Evolutionary conservation across 2,113 vertebrate genomes (phyloP).

Genomic region (Cyprinodon brontotheroides): DNA sequence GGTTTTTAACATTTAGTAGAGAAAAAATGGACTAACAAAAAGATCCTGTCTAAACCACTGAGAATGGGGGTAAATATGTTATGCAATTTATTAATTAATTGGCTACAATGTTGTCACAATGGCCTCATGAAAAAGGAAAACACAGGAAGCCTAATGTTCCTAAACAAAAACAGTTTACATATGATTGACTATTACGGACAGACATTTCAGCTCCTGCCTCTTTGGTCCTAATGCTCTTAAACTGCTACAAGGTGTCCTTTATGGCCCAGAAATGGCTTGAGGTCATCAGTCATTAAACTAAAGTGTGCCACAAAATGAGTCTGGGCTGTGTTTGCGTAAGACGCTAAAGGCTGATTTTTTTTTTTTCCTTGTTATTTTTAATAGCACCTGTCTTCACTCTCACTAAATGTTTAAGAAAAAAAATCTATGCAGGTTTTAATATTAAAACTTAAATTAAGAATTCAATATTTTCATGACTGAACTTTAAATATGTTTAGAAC

Average conservation of each 20-base stretch:
- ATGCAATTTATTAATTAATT: background rate
- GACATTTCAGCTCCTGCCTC: constrained; percentile 39
- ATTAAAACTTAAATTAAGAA: background rate
- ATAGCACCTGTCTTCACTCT: constrained; percentile 42
- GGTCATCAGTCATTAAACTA: constrained; percentile 73
- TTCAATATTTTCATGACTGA: too few species aligned
- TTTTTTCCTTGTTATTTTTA: constrained; percentile 51
- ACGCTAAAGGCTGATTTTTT: constrained; percentile 49
- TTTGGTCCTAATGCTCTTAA: constrained; percentile 55
- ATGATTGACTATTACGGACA: constrained; percentile 29
- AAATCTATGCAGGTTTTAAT: constrained; percentile 24
- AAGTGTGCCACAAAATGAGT: constrained; percentile 62
- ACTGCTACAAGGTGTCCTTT: constrained; percentile 59
- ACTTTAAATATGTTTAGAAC: too few species aligned
- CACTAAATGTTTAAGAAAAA: constrained; percentile 43
- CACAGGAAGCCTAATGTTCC: background rate
- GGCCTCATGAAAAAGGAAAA: background rate
- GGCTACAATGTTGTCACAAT: background rate
- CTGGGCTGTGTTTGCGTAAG: constrained; percentile 33
- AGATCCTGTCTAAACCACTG: background rate
- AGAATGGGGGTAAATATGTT: background rate
- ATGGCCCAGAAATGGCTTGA: constrained; percentile 70
- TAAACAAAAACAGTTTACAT: background rate
- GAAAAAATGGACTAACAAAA: background rate
- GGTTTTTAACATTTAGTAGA: background rate